Percentiles rank a stretch among this genome's conserved stretches.
Evolutionary conservation across 2,113 vertebrate species (phyloP).

Genomic region (Miniopterus natalensis): DNA sequence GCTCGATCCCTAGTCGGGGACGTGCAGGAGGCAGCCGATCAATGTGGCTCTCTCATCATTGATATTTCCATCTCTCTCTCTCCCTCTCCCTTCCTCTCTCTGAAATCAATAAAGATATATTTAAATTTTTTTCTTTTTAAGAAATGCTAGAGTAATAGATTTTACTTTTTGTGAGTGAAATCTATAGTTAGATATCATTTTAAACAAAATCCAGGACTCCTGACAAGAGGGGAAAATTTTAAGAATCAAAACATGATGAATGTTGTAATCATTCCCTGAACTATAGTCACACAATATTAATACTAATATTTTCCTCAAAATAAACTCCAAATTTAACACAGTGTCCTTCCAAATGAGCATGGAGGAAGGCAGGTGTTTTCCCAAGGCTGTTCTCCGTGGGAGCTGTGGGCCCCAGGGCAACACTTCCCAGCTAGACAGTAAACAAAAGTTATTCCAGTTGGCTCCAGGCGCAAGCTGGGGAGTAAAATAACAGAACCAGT

Average conservation of each 20-base stretch:
- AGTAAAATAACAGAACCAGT: not conserved
- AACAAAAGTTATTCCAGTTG: slow-evolving; percentile 76
- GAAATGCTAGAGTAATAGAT: slow-evolving; percentile 37
- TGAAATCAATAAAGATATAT: no score
- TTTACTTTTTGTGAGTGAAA: slow-evolving; percentile 61
- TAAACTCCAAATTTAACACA: slow-evolving; percentile 72
- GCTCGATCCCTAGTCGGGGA: no score
- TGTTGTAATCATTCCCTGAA: slow-evolving; percentile 54
- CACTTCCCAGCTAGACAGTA: slow-evolving; percentile 64
- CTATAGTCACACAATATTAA: not conserved
- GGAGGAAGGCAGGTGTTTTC: slow-evolving; percentile 86
- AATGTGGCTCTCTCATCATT: no score
- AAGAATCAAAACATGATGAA: slow-evolving; percentile 27
- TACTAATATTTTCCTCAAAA: slow-evolving; percentile 79
- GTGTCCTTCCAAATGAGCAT: slow-evolving; percentile 75
- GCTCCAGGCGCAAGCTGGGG: not conserved
- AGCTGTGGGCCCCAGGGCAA: not conserved
- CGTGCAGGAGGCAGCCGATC: no score
- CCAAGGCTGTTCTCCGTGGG: slow-evolving; percentile 63
- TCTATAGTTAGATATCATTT: slow-evolving; percentile 10
- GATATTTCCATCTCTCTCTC: no score
- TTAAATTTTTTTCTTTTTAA: not conserved
- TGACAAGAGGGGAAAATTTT: slow-evolving; percentile 56
- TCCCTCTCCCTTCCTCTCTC: no score
- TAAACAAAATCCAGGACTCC: slow-evolving; percentile 72